These are phyloP conservation scores for Notothenia rossii DNA, from an alignment of 2,113 vertebrate species.

Conservation along the genomic window DNA sequence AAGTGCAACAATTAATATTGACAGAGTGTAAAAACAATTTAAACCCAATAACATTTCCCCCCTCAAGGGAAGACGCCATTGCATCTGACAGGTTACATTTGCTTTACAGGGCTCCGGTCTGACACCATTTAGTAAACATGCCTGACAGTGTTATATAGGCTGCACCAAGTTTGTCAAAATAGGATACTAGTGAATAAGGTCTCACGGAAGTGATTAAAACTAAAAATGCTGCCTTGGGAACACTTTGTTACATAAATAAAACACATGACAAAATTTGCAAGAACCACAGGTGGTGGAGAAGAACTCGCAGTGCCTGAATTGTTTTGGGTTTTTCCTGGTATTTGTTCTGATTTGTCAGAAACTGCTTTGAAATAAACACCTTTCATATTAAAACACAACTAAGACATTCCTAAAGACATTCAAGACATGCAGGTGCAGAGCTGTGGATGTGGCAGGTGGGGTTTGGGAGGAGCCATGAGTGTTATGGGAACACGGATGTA, in stretches of 20 bases:
- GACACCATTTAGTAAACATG: too few relatives aligned
- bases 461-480: constrained; percentile 10
- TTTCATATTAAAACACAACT: background rate
- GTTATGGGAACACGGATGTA: constrained; percentile 52
- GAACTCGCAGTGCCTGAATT: too few relatives aligned
- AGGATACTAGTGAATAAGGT: background rate
- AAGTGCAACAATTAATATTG: too few relatives aligned
- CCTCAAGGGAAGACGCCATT: too few relatives aligned
- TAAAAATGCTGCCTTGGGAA: background rate
- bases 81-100: background rate
- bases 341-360: background rate
- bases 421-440: background rate
- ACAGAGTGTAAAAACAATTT: background rate
- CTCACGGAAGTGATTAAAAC: background rate
- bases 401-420: background rate
- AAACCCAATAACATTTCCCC: background rate
- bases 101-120: background rate
- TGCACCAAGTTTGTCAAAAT: background rate
- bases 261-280: background rate
- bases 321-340: background rate
- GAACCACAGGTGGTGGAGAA: background rate
- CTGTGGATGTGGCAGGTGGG: constrained; percentile 11
- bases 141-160: background rate
- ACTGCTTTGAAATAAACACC: background rate
- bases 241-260: background rate